Conservation (phyloP, 2,888 invertebrate genomes). For the Oscheius sp. region DNA sequence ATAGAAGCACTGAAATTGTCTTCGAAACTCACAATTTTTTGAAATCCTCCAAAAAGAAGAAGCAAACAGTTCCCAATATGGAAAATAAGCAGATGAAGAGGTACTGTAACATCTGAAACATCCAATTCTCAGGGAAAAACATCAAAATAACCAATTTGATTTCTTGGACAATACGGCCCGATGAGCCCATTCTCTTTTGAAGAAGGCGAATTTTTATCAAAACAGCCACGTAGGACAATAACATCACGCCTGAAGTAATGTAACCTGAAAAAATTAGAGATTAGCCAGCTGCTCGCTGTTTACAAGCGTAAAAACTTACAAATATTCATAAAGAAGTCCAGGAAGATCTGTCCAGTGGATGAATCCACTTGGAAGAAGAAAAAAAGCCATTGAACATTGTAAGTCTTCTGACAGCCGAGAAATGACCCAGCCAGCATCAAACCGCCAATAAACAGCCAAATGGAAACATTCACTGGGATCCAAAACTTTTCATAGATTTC, state of each 20-base stretch:
- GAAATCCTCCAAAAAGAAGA: background rate
- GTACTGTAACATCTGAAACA: background rate
- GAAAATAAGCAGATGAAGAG: background rate
- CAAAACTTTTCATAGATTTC: background rate
- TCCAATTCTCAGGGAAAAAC: no score
- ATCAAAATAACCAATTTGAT: background rate
- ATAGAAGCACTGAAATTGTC: background rate
- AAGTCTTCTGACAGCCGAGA: conserved; percentile 5
- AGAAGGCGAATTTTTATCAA: background rate
- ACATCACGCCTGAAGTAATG: background rate
- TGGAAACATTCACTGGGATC: background rate
- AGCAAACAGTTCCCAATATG: background rate
- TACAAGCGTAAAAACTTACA: background rate
- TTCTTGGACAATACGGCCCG: background rate
- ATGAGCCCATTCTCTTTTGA: background rate
- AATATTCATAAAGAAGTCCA: background rate
- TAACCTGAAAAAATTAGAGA: background rate
- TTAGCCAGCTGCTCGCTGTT: no score
- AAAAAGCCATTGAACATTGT: background rate
- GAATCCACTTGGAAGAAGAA: background rate
- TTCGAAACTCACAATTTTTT: background rate
- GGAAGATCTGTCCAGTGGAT: background rate
- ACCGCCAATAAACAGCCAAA: background rate
- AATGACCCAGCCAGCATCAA: background rate
- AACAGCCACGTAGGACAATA: background rate